Conservation (phyloP, 2,797 vertebrate genomes). For the Sebastolobus altivelis region DNA sequence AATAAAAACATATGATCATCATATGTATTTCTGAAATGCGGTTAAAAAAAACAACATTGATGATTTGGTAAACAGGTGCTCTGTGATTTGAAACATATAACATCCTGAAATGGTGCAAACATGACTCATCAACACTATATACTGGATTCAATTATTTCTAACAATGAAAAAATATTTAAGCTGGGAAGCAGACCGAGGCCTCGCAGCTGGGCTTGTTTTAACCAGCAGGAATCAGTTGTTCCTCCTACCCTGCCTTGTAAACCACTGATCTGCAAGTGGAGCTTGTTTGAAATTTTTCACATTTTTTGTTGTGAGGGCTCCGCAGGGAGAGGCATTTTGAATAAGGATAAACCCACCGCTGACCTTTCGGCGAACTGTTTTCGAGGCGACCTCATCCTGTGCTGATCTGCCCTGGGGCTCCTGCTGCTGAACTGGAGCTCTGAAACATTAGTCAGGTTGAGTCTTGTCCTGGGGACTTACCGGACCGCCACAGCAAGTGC, state of each 20-base stretch:
- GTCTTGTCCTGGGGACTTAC: slow-evolving; percentile 58
- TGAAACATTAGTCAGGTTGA: slow-evolving; percentile 43
- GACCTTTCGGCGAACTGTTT: slow-evolving; percentile 40
- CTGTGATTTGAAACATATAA: background rate
- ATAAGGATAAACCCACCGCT: slow-evolving; percentile 21
- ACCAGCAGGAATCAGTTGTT: slow-evolving; percentile 38
- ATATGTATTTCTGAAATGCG: background rate
- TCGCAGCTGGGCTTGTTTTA: slow-evolving; percentile 29
- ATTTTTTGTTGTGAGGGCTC: slow-evolving; percentile 38
- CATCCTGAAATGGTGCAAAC: slow-evolving; percentile 31
- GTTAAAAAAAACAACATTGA: background rate
- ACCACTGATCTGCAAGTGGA: slow-evolving; percentile 27
- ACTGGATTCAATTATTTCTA: slow-evolving; percentile 20
- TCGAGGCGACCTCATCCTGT: slow-evolving; percentile 14
- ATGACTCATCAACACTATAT: background rate
- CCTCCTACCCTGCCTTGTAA: slow-evolving; percentile 26
- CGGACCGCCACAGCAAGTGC: slow-evolving; percentile 19
- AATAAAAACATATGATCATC: slow-evolving; percentile 3
- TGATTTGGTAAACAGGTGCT: background rate
- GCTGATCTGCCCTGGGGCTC: slow-evolving; percentile 44
- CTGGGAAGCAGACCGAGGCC: background rate
- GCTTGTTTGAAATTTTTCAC: slow-evolving; percentile 40
- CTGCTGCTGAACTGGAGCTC: slow-evolving; percentile 27
- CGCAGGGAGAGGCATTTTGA: slow-evolving; percentile 19
- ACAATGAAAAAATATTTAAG: background rate